These are phyloP conservation scores for Nothobranchius kuhntae DNA, from an alignment of 2,113 vertebrate species.

Conservation along the genomic window DNA sequence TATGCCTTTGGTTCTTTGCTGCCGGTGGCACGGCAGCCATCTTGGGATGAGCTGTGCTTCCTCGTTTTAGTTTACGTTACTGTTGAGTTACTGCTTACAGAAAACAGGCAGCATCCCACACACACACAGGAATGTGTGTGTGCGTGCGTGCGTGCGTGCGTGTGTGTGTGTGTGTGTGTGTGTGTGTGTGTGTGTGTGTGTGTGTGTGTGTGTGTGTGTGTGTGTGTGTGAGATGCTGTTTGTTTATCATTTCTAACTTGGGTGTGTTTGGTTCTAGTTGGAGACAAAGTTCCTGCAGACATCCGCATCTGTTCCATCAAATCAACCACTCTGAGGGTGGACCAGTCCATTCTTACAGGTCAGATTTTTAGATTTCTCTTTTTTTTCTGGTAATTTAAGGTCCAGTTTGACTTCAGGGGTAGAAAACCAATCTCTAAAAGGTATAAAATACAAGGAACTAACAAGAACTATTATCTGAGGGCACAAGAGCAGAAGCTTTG, in stretches of 20 bases:
- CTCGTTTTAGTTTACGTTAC: constrained; percentile 46
- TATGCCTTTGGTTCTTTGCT: constrained; percentile 43
- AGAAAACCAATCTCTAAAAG: no score
- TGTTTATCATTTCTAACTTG: constrained; percentile 16
- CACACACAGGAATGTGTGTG: not conserved
- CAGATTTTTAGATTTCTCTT: no score
- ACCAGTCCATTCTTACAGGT: constrained; percentile 99
- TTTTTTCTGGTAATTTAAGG: no score
- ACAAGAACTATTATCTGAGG: no score
- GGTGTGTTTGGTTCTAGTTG: constrained; percentile 81
- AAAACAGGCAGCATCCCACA: constrained; percentile 13
- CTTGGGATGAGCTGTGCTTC: constrained; percentile 34
- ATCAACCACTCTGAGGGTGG: constrained; percentile 95
- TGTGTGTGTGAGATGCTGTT: not conserved
- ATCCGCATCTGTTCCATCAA: constrained; percentile 97
- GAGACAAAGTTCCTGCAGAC: constrained; percentile 98
- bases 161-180: no score
- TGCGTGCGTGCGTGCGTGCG: not conserved
- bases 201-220: no score
- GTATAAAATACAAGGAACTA: no score
- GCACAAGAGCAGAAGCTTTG: no score
- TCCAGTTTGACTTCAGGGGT: no score
- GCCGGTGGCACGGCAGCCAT: constrained; percentile 29
- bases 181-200: no score
- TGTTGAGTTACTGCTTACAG: constrained; percentile 22